Percentiles rank a stretch among this genome's conserved stretches.
phyloP scores from a whole-genome alignment of 2,113 vertebrate species.

The Neotragus pygmaeus region DNA sequence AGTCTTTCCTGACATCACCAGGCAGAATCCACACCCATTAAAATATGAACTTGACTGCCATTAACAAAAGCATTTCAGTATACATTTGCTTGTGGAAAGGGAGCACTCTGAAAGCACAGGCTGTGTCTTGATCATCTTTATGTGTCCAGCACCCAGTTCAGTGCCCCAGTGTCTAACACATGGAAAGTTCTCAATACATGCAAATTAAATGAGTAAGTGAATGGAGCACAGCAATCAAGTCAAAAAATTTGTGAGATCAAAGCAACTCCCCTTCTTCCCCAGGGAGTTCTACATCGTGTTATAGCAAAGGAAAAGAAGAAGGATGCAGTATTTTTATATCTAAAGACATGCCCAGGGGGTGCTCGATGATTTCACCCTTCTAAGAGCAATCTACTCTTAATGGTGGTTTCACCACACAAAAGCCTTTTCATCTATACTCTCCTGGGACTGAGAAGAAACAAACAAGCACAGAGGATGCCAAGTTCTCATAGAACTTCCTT shows the following conservation, averaged over 20 bases:
- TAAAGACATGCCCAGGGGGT: not conserved
- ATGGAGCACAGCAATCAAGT: too few relatives aligned
- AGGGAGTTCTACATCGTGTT: not conserved
- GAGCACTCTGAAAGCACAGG: not conserved
- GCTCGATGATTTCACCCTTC: not conserved
- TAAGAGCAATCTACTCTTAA: conserved; percentile 2
- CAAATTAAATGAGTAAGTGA: too few relatives aligned
- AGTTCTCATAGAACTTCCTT: conserved; percentile 1
- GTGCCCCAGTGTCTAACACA: not conserved
- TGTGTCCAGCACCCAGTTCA: not conserved
- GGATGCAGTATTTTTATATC: not conserved
- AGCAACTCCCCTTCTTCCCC: not conserved
- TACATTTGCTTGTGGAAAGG: not conserved
- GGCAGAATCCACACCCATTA: not conserved
- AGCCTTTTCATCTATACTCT: conserved; percentile 7
- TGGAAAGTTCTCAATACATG: too few relatives aligned
- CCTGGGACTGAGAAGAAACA: not conserved
- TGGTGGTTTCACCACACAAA: not conserved
- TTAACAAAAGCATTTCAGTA: not conserved
- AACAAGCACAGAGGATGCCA: not conserved
- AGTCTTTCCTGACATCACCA: not conserved
- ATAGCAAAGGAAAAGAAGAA: not conserved
- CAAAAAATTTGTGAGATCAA: too few relatives aligned
- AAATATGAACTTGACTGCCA: not conserved
- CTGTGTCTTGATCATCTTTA: not conserved